Evolutionary conservation across 1,140 invertebrate genomes (phyloP), one percentile per base, ranked within the genome.

Genomic region (Cephus cinctus): DNA sequence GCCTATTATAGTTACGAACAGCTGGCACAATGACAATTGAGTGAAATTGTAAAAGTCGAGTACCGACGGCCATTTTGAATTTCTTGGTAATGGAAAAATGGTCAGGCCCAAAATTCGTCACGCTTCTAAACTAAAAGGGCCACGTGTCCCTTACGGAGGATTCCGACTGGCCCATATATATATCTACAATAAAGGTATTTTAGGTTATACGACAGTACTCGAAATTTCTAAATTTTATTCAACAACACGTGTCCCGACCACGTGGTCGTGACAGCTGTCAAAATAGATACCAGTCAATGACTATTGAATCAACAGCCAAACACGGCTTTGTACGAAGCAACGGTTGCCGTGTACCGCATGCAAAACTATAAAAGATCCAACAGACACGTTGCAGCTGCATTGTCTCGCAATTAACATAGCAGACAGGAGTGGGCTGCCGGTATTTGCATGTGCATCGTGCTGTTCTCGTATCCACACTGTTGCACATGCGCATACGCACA

Each of bases 341-440:
- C 25, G 6, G 6, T 27, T n/a, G 6, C 25, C n/a, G 25, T 27
- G n/a, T n/a, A 8, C 25, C 25, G 25, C 6, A 27, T 8, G 25
- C 6, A 27, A 27, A 27, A 27, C 6, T 6, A 27, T 6, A 8
- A 27, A n/a, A 27, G n/a, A 27, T 8, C 6, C 6, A 27, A 27
- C 6, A 27, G 6, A n/a, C n/a, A 8, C 25, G 25, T 27, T n/a
- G 25, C 6, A 6, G 6, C 25, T 8, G 25, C 50, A 52, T 58
- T 58, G 49, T 58, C 43, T 43, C 34, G 32, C 43, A 58, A 58
- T 58, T 58, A 58, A 56, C 53, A 52, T 56, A 43, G 54, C 49
- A 58, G 56, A 56, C 49, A 14, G n/a, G 22, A 22, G 45, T 58
- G 50, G 34, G 50, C 8, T 30, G 40, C 25, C 16, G 42, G 16